Base-by-base conservation (phyloP, 2,797 vertebrate species). In the Molothrus aeneus region DNA sequence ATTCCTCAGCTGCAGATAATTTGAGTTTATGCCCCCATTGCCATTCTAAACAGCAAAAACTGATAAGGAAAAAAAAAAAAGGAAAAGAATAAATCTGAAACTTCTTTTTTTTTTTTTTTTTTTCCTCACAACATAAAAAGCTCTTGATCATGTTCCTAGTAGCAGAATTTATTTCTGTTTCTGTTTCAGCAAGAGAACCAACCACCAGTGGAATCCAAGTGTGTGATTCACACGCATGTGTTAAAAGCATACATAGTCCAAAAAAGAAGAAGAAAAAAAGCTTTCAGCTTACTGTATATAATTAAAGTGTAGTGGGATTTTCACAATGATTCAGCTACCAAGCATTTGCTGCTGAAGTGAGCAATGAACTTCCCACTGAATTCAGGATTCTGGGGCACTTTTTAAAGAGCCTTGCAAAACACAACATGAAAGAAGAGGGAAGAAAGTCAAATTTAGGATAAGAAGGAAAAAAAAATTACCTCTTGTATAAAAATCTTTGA, bases 221-320 rank as follows among this genome's bases (percentile, higher is more conserved):
- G 4, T 48, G 13, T 42, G 26, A 45, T 69, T 56, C 2, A 2
- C 24, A 42, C 1, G 1, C n/a, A 6, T 6, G 15, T 28, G 10
- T 18, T 40, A 43, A 73, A 88, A 78, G 51, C 9, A 60, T 34
- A 3, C 1, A 5, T 15, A 8, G 13, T 25, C 3, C 5, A 5
- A 56, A 29, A 45, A 45, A 34, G 18, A 45, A 11, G 17, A 29
- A 10, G 3, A 54, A 38, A 38, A 19, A 29, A 43, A n/a, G 1
- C 6, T 72, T 87, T 61, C 7, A 16, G 7, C 56, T 57, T 53
- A 17, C 20, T 38, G 11, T n/a, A 5, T 51, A 29, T 18, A 63
- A 42, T 50, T 51, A 34, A 42, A 38, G 7, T 21, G 8, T 9
- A 21, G 11, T 59, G 40, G 16, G 61, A 78, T 72, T 92, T 82